Percentiles rank a stretch among this genome's conserved stretches.
Evolutionary conservation across 2,888 invertebrate genomes (phyloP).

Genomic region (Tuta absoluta): DNA sequence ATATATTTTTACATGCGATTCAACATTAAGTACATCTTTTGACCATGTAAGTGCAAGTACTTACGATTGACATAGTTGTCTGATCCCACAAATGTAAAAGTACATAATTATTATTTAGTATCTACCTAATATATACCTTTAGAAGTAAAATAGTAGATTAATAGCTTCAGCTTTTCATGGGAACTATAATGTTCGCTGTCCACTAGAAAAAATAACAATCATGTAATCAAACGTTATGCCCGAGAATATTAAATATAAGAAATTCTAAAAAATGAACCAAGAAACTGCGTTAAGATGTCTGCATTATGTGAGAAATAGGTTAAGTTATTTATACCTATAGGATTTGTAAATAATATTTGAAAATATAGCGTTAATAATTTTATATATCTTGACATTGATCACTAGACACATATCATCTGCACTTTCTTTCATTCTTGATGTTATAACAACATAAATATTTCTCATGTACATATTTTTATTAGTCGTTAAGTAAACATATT

Average conservation of each 20-base stretch:
- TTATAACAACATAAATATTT: slow-evolving; percentile 50
- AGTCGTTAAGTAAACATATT: slow-evolving; percentile 29
- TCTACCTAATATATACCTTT: slow-evolving; percentile 2
- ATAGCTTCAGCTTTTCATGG: slow-evolving; percentile 20
- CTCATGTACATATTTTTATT: slow-evolving; percentile 53
- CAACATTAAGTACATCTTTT: too few species aligned
- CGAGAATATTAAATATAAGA: not conserved
- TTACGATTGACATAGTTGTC: too few species aligned
- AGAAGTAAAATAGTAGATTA: not conserved
- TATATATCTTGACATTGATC: slow-evolving; percentile 66
- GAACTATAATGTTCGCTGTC: slow-evolving; percentile 25
- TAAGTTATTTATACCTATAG: slow-evolving; percentile 14
- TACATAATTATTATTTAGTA: not conserved
- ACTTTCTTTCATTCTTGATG: slow-evolving; percentile 76
- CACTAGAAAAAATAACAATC: slow-evolving; percentile 21
- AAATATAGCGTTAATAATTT: slow-evolving; percentile 63
- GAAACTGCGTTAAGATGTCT: not conserved
- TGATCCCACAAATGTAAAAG: not conserved
- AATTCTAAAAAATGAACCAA: slow-evolving; percentile 12
- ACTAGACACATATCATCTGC: slow-evolving; percentile 79
- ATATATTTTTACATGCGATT: too few species aligned
- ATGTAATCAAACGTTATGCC: not conserved
- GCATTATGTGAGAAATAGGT: not conserved
- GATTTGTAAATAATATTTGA: slow-evolving; percentile 53
- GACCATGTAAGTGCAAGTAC: too few species aligned